Conservation (phyloP, 2,113 vertebrate genomes). For the Sterrhoptilus dennistouni region DNA sequence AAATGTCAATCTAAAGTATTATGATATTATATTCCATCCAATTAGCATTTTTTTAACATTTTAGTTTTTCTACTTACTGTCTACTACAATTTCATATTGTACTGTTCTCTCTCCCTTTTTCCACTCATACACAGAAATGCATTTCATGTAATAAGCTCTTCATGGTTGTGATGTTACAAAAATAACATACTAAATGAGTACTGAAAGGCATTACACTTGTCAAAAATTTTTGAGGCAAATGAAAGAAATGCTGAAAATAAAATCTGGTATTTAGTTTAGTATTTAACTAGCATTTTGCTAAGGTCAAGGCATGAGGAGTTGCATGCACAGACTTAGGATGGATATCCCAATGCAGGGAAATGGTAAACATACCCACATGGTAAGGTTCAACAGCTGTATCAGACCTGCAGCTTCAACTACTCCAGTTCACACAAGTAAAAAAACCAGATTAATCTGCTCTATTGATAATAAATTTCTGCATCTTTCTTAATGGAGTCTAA, state of each 20-base stretch:
- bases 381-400: neutral
- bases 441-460: neutral
- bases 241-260: neutral
- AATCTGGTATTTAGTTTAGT: neutral
- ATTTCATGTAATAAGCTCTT: neutral
- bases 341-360: neutral
- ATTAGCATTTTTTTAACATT: accelerated
- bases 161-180: neutral
- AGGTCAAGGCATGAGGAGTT: neutral
- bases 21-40: neutral
- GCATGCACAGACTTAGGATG: neutral
- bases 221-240: neutral
- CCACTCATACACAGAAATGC: neutral
- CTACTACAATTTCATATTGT: neutral
- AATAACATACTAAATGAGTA: neutral
- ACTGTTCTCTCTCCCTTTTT: neutral
- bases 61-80: neutral
- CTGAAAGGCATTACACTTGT: neutral
- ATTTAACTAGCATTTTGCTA: neutral
- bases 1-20: neutral
- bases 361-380: neutral
- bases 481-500: neutral
- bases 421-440: neutral
- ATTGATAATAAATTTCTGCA: neutral
- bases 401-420: neutral